These are phyloP conservation scores for Pemphredon lugubris DNA, from an alignment of 2,888 invertebrate species.

Conservation along the genomic window DNA sequence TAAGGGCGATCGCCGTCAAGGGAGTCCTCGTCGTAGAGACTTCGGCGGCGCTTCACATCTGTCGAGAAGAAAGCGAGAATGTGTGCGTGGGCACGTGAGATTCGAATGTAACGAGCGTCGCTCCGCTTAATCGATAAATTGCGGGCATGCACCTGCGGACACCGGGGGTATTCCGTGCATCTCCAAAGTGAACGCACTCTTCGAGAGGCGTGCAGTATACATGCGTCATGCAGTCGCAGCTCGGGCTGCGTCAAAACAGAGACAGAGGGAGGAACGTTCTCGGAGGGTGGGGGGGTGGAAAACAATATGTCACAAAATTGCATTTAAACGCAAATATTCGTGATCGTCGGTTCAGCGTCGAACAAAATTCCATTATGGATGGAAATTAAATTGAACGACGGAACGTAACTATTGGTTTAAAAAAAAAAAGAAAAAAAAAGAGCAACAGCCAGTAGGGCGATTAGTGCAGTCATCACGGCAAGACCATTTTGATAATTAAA, in stretches of 20 bases:
- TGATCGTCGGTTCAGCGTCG: no score
- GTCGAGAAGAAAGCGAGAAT: constrained; percentile 75
- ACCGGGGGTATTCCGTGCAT: not conserved
- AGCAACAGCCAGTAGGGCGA: no score
- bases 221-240: constrained; percentile 12
- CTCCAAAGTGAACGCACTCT: not conserved
- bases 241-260: not conserved
- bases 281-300: no score
- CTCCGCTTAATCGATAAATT: constrained; percentile 37
- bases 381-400: no score
- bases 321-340: no score
- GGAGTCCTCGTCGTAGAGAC: constrained; percentile 79
- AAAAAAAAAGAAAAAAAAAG: no score
- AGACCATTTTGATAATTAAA: no score
- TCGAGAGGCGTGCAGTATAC: not conserved
- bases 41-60: constrained; percentile 79
- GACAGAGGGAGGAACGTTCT: not conserved
- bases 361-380: no score
- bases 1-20: constrained; percentile 78
- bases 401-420: no score
- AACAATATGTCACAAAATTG: no score
- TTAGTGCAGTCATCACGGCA: no score
- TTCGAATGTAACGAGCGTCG: constrained; percentile 40
- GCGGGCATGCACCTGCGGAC: constrained; percentile 38
- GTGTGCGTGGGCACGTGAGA: constrained; percentile 67